phyloP scores from a whole-genome alignment of 2,113 vertebrate genomes.

The Peromyscus leucopus region DNA sequence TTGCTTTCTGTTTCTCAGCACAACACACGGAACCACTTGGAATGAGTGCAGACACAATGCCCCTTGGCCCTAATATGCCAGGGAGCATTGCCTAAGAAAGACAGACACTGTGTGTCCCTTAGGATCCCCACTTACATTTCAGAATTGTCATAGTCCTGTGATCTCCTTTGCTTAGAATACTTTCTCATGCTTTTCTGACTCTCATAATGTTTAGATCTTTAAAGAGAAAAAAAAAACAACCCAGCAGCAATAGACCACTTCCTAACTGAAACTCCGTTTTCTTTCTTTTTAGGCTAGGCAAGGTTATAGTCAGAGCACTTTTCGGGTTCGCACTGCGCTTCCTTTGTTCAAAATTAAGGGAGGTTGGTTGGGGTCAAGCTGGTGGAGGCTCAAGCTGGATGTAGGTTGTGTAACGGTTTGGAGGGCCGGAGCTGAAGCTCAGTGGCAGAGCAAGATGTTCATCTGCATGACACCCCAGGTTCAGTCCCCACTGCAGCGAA shows the following conservation, averaged over 20 bases:
- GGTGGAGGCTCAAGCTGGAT: neutral
- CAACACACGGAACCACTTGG: neutral
- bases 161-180: constrained; percentile 16
- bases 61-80: neutral
- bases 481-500: neutral
- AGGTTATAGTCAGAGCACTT: neutral
- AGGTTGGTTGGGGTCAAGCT: neutral
- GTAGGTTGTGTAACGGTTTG: neutral
- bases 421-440: neutral
- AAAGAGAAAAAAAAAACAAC: neutral
- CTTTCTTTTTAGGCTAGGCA: neutral
- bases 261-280: neutral
- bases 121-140: neutral
- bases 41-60: neutral
- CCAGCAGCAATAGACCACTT: neutral
- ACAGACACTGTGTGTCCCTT: neutral
- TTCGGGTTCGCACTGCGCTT: neutral
- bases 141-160: neutral
- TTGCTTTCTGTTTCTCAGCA: neutral
- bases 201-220: constrained; percentile 20
- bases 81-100: neutral
- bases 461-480: neutral
- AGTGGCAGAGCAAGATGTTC: neutral
- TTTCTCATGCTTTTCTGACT: neutral
- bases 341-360: neutral